Evolutionary conservation across 2,113 vertebrate genomes (phyloP).

Genomic region (Uropsilus gracilis): DNA sequence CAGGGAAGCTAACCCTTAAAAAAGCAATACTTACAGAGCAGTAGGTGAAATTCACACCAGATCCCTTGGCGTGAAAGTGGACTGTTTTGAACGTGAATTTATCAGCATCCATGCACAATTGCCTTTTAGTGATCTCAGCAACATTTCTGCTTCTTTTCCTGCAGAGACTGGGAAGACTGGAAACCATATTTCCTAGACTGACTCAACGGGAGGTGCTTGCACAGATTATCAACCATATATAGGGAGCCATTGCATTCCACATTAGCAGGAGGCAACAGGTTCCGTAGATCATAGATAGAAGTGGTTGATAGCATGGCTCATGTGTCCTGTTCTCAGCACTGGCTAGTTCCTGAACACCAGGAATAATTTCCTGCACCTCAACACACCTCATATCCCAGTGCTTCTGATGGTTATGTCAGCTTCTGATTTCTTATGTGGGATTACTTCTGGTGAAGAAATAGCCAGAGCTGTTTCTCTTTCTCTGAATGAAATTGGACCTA

Average conservation of each 20-base stretch:
- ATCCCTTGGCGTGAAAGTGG: too few species aligned
- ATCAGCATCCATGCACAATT: not conserved
- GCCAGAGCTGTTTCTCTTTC: not conserved
- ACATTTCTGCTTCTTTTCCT: not conserved
- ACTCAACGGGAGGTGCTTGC: not conserved
- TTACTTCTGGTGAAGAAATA: not conserved
- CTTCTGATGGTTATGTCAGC: not conserved
- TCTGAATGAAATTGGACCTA: not conserved
- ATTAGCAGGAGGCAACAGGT: fast-evolving
- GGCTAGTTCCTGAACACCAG: not conserved
- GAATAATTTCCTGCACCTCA: not conserved
- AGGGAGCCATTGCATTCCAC: too few species aligned
- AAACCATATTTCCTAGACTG: not conserved
- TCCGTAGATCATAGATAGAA: fast-evolving
- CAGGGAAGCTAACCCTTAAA: not conserved
- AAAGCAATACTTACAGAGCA: not conserved
- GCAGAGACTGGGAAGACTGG: not conserved
- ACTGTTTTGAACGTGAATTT: too few species aligned
- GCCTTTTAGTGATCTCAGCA: not conserved
- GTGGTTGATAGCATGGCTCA: not conserved
- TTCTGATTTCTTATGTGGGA: not conserved
- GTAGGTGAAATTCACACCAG: not conserved
- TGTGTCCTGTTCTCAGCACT: too few species aligned
- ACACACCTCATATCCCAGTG: not conserved
- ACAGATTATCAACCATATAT: too few species aligned